Conservation (phyloP, 2,113 vertebrate species). For the Brienomyrus brachyistius region DNA sequence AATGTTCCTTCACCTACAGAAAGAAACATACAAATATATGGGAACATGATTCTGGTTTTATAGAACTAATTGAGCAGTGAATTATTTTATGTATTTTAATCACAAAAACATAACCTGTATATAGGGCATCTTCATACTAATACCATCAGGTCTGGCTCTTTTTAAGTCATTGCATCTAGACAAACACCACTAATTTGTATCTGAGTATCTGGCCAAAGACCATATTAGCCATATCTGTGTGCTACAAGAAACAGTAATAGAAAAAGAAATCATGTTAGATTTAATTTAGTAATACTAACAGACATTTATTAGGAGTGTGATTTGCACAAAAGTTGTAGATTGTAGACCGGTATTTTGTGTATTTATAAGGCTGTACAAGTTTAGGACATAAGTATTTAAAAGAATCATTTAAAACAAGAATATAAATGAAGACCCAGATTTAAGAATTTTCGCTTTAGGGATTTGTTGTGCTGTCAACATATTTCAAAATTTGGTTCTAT, state of each 20-base stretch:
- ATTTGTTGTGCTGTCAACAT: too few species aligned
- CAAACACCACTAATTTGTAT: background rate
- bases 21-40: background rate
- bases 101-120: background rate
- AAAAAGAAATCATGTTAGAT: background rate
- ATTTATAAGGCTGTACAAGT: background rate
- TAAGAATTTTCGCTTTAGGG: background rate
- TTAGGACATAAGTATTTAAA: background rate
- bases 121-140: background rate
- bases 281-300: background rate
- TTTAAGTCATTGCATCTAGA: background rate
- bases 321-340: background rate
- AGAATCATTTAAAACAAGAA: background rate
- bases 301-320: background rate
- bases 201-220: background rate
- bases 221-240: background rate
- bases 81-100: background rate
- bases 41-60: background rate
- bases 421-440: background rate
- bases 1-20: conserved; percentile 63
- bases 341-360: background rate
- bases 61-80: background rate
- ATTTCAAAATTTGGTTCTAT: too few species aligned
- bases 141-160: background rate
- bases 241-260: background rate